These are phyloP conservation scores for Pluvianellus socialis DNA, from an alignment of 2,113 vertebrate species.

Conservation along the genomic window DNA sequence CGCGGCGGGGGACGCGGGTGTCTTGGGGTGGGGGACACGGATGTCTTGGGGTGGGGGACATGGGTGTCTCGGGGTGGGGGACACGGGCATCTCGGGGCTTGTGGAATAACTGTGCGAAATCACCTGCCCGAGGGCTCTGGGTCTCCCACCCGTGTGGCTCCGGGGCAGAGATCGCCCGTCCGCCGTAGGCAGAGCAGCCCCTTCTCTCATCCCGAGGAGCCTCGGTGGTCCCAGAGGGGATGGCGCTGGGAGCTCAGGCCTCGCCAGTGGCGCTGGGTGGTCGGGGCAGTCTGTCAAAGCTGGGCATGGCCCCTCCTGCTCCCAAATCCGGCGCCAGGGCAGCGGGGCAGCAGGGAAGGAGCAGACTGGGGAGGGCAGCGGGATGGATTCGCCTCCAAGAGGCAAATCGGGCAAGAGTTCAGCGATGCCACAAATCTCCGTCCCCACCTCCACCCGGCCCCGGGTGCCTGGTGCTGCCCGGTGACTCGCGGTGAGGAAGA, in stretches of 20 bases:
- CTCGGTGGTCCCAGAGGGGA: constrained; percentile 19
- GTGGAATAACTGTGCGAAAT: not conserved
- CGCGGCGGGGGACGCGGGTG: not conserved
- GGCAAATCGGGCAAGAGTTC: not conserved
- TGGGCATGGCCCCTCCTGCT: rapidly evolving
- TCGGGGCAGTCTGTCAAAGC: not conserved
- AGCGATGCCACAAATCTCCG: not conserved
- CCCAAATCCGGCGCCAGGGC: rapidly evolving
- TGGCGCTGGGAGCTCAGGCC: constrained; percentile 59
- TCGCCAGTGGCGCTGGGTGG: constrained; percentile 49
- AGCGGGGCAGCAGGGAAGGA: not conserved
- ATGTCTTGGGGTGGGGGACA: not conserved
- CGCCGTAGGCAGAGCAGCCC: not conserved
- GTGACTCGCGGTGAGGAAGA: not conserved
- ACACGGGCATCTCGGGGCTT: too few species aligned
- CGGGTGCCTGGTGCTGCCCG: rapidly evolving
- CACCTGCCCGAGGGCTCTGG: not conserved
- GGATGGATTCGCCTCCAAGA: not conserved
- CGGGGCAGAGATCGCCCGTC: constrained; percentile 33
- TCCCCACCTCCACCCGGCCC: not conserved
- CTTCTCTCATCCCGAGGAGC: constrained; percentile 72
- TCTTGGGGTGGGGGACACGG: not conserved
- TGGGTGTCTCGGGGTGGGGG: too few species aligned
- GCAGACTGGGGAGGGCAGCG: not conserved
- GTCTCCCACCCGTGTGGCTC: not conserved